Percentiles rank a stretch among this genome's conserved stretches.
Evolutionary conservation across 1,140 invertebrate species (phyloP).

Genomic region (Caenorhabditis latens): DNA sequence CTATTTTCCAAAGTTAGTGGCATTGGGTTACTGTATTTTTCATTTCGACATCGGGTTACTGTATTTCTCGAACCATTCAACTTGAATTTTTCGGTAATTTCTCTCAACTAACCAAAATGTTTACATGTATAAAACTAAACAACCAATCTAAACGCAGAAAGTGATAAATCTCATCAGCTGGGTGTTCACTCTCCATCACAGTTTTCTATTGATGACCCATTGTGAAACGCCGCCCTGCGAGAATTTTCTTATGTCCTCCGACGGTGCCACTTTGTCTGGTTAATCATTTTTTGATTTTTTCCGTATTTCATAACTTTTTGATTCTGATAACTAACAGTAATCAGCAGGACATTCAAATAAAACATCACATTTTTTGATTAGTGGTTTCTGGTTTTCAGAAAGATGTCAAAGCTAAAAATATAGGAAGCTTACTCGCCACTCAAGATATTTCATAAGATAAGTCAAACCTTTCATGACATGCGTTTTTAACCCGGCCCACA

Average conservation of each 20-base stretch:
- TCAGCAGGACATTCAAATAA: too few relatives aligned
- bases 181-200: neutral
- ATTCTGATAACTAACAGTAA: too few relatives aligned
- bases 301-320: neutral
- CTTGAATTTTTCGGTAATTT: too few relatives aligned
- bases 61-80: neutral
- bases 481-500: too few relatives aligned
- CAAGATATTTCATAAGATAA: too few relatives aligned
- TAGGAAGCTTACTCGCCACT: too few relatives aligned
- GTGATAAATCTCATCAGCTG: slow-evolving; percentile 1
- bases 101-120: too few relatives aligned
- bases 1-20: neutral
- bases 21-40: neutral
- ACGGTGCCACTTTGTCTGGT: neutral
- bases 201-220: slow-evolving; percentile 9
- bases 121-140: too few relatives aligned
- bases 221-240: neutral
- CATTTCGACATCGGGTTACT: neutral
- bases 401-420: too few relatives aligned
- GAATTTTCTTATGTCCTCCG: neutral
- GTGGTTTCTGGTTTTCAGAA: too few relatives aligned
- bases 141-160: neutral
- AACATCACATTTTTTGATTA: too few relatives aligned
- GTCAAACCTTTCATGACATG: too few relatives aligned
- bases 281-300: neutral